Evolutionary conservation across 2,113 vertebrate genomes (phyloP).

Genomic region (Herpetotheres cachinnans): DNA sequence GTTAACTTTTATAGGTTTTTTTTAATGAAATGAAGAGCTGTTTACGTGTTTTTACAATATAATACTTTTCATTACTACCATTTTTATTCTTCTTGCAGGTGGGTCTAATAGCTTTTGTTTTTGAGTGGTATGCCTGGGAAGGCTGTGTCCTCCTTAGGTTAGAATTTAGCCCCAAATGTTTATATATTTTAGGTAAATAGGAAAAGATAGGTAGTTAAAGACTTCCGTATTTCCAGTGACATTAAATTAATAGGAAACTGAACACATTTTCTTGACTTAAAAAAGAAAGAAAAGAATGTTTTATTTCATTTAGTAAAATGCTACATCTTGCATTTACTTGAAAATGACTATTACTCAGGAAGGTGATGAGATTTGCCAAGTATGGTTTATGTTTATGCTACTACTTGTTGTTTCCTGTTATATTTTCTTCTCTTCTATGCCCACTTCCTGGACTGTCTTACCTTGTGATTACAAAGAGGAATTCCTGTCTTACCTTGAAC

Average conservation of each 20-base stretch:
- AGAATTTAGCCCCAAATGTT: neutral
- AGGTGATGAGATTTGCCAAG: slow-evolving; percentile 14
- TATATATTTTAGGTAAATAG: neutral
- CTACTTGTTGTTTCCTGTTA: slow-evolving; percentile 74
- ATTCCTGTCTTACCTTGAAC: slow-evolving; percentile 98
- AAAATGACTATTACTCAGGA: neutral
- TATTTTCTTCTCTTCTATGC: slow-evolving; percentile 77
- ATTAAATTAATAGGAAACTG: neutral
- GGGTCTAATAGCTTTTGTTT: neutral
- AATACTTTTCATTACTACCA: neutral
- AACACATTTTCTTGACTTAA: neutral
- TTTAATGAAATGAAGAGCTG: neutral
- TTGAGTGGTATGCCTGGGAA: neutral
- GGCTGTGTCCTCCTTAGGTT: neutral
- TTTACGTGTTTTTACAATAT: neutral
- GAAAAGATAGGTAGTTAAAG: neutral
- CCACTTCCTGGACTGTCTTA: slow-evolving; percentile 71
- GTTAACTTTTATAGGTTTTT: neutral
- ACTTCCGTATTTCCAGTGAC: neutral
- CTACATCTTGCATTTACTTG: neutral
- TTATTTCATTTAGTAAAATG: neutral
- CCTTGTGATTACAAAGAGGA: slow-evolving; percentile 88
- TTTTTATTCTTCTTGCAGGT: neutral
- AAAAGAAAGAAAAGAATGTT: neutral
- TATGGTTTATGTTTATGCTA: slow-evolving; percentile 62